Percentiles rank a stretch among this genome's conserved stretches.
Conservation (phyloP, 23 tunicate species). For the Halocynthia roretzi region DNA sequence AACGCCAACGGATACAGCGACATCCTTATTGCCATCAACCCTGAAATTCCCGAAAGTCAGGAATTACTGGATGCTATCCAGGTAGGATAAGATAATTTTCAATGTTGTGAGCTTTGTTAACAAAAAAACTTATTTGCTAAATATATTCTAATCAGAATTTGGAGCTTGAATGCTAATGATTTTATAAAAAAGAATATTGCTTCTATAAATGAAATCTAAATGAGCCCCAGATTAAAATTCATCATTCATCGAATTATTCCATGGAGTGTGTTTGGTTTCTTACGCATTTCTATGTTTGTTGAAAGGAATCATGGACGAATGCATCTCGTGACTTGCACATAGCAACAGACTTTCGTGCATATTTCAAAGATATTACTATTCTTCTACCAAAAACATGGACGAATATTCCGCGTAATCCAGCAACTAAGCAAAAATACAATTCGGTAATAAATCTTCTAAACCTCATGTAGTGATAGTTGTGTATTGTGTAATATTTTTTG, state of each 20-base stretch:
- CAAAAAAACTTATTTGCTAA: neutral
- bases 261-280: neutral
- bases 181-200: neutral
- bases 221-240: neutral
- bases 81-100: constrained; percentile 23
- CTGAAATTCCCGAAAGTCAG: constrained; percentile 42
- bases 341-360: constrained; percentile 48
- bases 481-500: neutral
- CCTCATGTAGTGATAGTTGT: constrained; percentile 8
- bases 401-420: neutral
- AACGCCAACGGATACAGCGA: constrained; percentile 48
- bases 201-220: neutral
- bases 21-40: constrained; percentile 65
- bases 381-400: constrained; percentile 50
- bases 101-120: neutral
- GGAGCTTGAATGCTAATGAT: neutral
- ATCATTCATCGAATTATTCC: neutral
- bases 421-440: neutral
- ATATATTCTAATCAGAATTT: too few relatives aligned
- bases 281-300: neutral
- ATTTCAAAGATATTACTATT: constrained; percentile 51
- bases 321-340: constrained; percentile 29
- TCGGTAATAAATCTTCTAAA: too few relatives aligned
- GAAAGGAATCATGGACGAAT: constrained; percentile 30
- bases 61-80: constrained; percentile 23